phyloP scores from a whole-genome alignment of 2,797 vertebrate species.

The Cynodonichthys magdalenae region DNA sequence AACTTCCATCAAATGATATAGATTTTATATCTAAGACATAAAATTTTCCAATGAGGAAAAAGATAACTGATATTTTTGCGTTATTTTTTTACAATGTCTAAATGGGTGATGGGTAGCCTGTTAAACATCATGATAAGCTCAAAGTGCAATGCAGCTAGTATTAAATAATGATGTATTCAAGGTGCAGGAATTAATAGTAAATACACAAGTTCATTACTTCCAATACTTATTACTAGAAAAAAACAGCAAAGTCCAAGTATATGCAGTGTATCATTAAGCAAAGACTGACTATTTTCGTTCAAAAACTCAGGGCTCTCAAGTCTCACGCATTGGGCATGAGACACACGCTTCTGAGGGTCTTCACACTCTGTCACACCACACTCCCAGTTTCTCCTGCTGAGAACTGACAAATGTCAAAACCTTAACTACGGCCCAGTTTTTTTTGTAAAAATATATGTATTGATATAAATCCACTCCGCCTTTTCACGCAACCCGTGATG shows the following conservation, averaged over 20 bases:
- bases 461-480: no score
- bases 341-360: no score
- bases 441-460: no score
- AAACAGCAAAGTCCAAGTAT: slow-evolving; percentile 31
- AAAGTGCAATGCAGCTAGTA: slow-evolving; percentile 18
- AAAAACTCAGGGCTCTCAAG: no score
- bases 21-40: no score
- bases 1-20: no score
- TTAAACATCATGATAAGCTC: slow-evolving; percentile 14
- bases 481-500: no score
- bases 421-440: no score
- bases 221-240: slow-evolving; percentile 55
- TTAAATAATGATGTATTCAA: slow-evolving; percentile 44
- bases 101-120: slow-evolving; percentile 15
- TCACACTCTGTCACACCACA: no score
- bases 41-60: neutral
- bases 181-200: slow-evolving; percentile 39
- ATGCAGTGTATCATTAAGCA: slow-evolving; percentile 53
- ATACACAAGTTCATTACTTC: slow-evolving; percentile 59
- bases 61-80: neutral
- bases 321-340: no score
- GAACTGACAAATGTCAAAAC: no score
- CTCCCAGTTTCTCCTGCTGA: no score
- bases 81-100: slow-evolving; percentile 3
- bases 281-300: slow-evolving; percentile 32